A percentile compares a stretch with the other conserved stretches of the same genome.
Evolutionary conservation across 2,797 vertebrate species (phyloP).

Genomic region (Sebastes kiyomatsui): DNA sequence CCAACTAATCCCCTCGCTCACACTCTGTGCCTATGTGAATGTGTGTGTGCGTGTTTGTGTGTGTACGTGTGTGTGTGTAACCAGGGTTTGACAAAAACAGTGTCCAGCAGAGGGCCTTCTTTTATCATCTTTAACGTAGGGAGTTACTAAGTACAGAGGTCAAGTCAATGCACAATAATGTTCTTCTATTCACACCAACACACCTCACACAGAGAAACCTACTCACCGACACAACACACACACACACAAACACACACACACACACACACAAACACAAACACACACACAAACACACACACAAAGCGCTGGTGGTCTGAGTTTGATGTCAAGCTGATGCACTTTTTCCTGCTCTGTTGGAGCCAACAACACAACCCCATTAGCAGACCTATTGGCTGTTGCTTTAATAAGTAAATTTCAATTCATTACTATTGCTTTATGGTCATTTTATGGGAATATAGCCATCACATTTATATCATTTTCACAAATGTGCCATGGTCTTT

Average conservation of each 20-base stretch:
- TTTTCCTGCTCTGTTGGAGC: background rate
- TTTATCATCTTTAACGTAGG: conserved; percentile 12
- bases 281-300: background rate
- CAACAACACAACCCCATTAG: background rate
- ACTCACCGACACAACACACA: background rate
- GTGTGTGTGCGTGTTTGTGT: background rate
- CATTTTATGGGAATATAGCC: background rate
- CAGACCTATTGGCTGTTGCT: background rate
- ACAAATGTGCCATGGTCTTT: background rate
- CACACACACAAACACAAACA: background rate
- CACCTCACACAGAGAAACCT: background rate
- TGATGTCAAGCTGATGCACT: background rate
- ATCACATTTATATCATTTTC: background rate
- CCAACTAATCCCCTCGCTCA: background rate
- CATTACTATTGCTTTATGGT: background rate
- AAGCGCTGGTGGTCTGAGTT: too few relatives aligned
- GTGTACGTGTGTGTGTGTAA: background rate
- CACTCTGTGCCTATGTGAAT: background rate
- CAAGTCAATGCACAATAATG: background rate
- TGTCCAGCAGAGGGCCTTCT: conserved; percentile 54
- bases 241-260: background rate
- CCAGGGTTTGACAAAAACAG: background rate
- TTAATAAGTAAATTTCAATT: background rate
- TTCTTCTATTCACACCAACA: background rate
- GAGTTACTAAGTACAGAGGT: background rate